phyloP scores from a whole-genome alignment of 2,113 vertebrate species.

The Platycercus adscitus region DNA sequence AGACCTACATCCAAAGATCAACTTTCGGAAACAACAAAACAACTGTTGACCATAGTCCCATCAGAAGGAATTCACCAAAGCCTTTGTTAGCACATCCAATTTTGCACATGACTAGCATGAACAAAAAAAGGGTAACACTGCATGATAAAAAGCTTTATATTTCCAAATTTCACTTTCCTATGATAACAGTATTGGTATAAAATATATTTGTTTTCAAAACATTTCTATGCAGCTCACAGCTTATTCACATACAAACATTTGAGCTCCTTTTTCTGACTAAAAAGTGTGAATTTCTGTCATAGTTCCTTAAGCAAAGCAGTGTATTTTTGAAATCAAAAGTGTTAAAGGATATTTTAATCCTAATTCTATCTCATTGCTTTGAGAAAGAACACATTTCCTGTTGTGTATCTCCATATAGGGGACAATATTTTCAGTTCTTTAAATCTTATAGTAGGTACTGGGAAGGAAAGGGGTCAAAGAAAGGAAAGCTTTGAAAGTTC shows the following conservation, averaged over 20 bases:
- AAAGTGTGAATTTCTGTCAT: neutral
- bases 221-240: neutral
- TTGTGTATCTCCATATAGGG: neutral
- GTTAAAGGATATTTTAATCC: neutral
- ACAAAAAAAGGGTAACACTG: neutral
- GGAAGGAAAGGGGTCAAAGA: neutral
- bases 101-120: neutral
- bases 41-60: neutral
- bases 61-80: neutral
- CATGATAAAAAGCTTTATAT: neutral
- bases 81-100: neutral
- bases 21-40: neutral
- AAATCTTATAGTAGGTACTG: neutral
- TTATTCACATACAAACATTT: neutral
- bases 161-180: neutral
- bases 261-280: neutral
- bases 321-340: neutral
- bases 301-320: neutral
- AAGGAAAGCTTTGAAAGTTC: slow-evolving; percentile 29
- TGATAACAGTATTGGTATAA: neutral
- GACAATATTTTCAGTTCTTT: slow-evolving; percentile 43
- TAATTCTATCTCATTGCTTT: neutral
- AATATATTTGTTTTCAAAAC: neutral
- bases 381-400: neutral
- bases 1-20: neutral